These are phyloP conservation scores for Aurelia coerulea DNA, from an alignment of 30 jellyfish, hydroid and myxozoan genomes.

Conservation along the genomic window DNA sequence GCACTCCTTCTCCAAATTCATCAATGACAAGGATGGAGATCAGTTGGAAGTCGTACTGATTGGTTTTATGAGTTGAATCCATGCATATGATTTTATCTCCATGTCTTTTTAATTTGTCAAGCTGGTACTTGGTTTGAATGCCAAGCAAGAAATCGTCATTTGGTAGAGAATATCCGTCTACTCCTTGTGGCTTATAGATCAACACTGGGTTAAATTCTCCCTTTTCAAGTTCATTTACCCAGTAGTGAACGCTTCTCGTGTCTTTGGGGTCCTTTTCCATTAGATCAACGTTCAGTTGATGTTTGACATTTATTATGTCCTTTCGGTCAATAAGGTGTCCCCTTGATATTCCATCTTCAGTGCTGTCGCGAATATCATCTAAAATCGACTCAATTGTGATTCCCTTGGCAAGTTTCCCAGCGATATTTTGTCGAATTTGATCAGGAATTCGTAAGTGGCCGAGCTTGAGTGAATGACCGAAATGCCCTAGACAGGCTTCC, in stretches of 20 bases:
- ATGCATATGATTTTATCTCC: conserved; percentile 16
- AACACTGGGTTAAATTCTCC: conserved; percentile 47
- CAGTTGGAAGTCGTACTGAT: conserved; percentile 38
- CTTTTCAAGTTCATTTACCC: conserved; percentile 50
- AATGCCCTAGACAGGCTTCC: conserved; percentile 33
- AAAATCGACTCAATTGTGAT: conserved; percentile 14
- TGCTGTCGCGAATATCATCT: conserved; percentile 7
- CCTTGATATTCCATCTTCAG: conserved; percentile 8
- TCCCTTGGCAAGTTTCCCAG: no score
- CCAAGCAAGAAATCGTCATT: conserved; percentile 27
- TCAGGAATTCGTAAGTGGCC: no score
- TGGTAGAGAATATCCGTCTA: conserved; percentile 9
- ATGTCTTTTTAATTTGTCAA: background rate
- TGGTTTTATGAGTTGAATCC: conserved; percentile 53
- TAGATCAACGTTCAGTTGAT: conserved; percentile 44
- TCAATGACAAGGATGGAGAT: conserved; percentile 27
- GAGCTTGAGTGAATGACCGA: background rate
- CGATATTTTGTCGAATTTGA: no score
- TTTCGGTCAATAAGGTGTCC: background rate
- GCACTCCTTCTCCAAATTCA: no score
- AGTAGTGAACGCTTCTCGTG: conserved; percentile 34
- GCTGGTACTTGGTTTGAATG: conserved; percentile 25
- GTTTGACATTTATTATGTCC: conserved; percentile 26
- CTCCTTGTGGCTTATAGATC: conserved; percentile 42
- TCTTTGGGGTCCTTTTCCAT: conserved; percentile 38